These are phyloP conservation scores for Xenopus laevis DNA, from an alignment of 2,113 vertebrate genomes.

Conservation along the genomic window DNA sequence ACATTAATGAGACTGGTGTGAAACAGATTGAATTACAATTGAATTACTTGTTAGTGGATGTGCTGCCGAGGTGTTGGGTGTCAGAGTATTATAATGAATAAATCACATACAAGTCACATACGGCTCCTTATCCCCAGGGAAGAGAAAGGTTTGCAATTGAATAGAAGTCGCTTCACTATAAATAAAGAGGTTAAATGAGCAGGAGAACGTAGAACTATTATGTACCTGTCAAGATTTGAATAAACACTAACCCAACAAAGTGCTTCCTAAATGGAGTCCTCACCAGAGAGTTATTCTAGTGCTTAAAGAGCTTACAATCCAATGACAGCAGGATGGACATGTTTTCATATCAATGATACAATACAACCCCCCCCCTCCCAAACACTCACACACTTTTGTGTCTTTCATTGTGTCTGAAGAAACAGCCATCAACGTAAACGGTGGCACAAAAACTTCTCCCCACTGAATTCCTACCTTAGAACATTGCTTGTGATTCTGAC, in stretches of 20 bases:
- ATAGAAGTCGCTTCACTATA: conserved; percentile 11
- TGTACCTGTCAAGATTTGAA: conserved; percentile 40
- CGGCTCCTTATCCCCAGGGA: conserved; percentile 1
- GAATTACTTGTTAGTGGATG: conserved; percentile 38
- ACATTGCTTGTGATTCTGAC: conserved; percentile 96
- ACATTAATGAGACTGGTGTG: conserved; percentile 34
- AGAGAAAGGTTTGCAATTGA: conserved; percentile 7
- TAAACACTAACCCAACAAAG: conserved; percentile 32
- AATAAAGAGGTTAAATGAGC: conserved; percentile 32
- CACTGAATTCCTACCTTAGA: conserved; percentile 77
- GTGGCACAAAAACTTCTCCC: conserved; percentile 6
- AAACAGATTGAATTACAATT: conserved; percentile 36
- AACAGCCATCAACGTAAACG: conserved; percentile 5
- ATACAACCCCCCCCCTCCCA: not conserved
- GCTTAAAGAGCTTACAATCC: conserved; percentile 28
- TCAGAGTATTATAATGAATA: conserved; percentile 24
- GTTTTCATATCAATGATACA: conserved; percentile 10
- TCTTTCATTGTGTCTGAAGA: conserved; percentile 11
- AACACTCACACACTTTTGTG: not conserved
- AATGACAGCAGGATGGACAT: conserved; percentile 32
- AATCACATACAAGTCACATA: not conserved
- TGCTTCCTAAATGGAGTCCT: conserved; percentile 37
- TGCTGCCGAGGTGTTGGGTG: conserved; percentile 22
- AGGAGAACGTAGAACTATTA: conserved; percentile 24
- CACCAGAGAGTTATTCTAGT: conserved; percentile 39